These are phyloP conservation scores for Portevinia maculata DNA, from an alignment of 2,888 invertebrate genomes.

Conservation along the genomic window DNA sequence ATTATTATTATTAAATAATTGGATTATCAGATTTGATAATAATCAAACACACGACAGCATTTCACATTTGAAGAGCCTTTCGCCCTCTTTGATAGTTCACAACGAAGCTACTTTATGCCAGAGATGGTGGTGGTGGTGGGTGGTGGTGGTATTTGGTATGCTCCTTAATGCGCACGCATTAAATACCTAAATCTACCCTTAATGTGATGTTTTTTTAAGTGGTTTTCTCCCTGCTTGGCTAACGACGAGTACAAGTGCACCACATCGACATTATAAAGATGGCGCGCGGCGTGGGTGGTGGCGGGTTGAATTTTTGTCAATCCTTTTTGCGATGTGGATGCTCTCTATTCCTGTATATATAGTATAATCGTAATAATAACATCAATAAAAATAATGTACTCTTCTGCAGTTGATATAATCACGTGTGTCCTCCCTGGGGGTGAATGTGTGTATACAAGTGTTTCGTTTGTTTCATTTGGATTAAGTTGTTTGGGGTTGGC, in stretches of 20 bases:
- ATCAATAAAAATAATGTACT: conserved; percentile 62
- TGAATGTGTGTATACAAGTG: conserved; percentile 46
- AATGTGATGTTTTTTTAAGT: conserved; percentile 65
- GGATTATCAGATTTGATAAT: conserved; percentile 50
- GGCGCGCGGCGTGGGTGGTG: conserved; percentile 22
- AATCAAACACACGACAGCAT: conserved; percentile 35
- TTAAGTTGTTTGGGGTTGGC: conserved; percentile 29
- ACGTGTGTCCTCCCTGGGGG: conserved; percentile 37
- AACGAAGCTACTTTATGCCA: background rate
- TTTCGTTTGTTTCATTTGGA: conserved; percentile 54
- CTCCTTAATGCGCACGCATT: conserved; percentile 57
- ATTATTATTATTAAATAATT: conserved; percentile 41
- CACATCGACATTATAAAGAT: conserved; percentile 13
- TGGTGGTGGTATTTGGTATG: conserved; percentile 3
- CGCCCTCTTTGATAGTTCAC: background rate
- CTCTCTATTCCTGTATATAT: conserved; percentile 6
- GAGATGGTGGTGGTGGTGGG: conserved; percentile 1
- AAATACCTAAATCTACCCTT: conserved; percentile 60
- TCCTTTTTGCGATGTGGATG: conserved; percentile 41
- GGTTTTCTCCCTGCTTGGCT: conserved; percentile 54
- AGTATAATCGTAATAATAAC: conserved; percentile 58
- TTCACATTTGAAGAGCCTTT: background rate
- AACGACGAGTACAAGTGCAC: conserved; percentile 52
- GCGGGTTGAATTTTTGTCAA: conserved; percentile 26
- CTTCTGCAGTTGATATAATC: conserved; percentile 34